Evolutionary conservation across 92 coral and sea anemone genomes (phyloP), one percentile per base, ranked within the genome.

Genomic region (Porites rus): DNA sequence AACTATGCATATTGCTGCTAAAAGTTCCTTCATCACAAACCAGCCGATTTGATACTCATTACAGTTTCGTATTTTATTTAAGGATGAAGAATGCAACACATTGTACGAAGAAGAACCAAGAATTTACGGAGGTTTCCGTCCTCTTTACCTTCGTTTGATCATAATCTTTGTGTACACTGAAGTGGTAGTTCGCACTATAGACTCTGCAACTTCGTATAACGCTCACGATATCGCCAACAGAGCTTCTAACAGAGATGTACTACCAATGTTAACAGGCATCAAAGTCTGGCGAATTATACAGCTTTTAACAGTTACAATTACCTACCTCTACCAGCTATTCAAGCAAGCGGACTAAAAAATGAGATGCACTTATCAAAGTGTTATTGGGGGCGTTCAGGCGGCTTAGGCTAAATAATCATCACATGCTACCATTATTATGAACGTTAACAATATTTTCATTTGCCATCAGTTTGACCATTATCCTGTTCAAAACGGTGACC

Each of bases 151-250:
- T n/a, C 94, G 96, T 61, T 81, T 94, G 54, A 84, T 88, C 10
- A 89, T 93, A 22, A 92, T 94, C 60, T 94, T 94, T 68, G 98
- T 94, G 58, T 90, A 88, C 82, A 94, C 98, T 11, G 96, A 94
- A 89, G 89, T 94, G 50, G 84, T 94, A 25, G 76, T 94, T 20
- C 98, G 98, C 43, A 82, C 92, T 18, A 90, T 94, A 84, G 77
- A 59, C 24, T 85, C 94, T 18, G 84, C 93, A 31, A 90, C 94
- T 14, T 72, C 84, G 8, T 59, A 22, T 74, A 65, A 79, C 46
- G 62, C 72, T 21, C 77, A 75, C 13, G 65, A 76, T 20, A 84
- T 74, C 65, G 82, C 90, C 69, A 31, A 72, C 51, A 70, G 74
- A 20, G 13, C 81, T 13, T 63, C 87, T 3, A 72, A 75, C 71